Percentiles rank a stretch among this genome's conserved stretches.
Evolutionary conservation across 1,140 invertebrate species (phyloP).

Genomic region (Reticulitermes speratus): DNA sequence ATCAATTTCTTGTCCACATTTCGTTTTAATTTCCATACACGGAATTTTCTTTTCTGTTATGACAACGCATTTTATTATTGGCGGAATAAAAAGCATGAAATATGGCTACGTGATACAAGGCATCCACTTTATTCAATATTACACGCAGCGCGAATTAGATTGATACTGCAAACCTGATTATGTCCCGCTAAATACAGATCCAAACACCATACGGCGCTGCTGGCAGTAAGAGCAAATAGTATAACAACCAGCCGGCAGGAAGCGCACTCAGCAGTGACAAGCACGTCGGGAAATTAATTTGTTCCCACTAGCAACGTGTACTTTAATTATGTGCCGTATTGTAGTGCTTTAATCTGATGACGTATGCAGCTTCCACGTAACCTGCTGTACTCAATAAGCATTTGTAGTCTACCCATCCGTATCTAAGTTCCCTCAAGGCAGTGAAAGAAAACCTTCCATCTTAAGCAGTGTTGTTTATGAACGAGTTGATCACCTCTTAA

Average conservation of each 20-base stretch:
- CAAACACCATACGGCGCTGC: constrained; percentile 7
- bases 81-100: background rate
- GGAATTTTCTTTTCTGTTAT: background rate
- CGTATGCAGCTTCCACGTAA: background rate
- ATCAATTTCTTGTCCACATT: constrained; percentile 13
- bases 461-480: background rate
- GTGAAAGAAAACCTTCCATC: background rate
- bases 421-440: background rate
- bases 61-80: background rate
- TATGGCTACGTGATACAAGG: constrained; percentile 8
- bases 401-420: background rate
- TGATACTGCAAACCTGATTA: background rate
- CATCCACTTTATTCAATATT: constrained; percentile 2
- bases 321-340: constrained; percentile 5
- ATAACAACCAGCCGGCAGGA: background rate
- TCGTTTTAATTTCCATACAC: background rate
- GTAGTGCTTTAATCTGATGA: constrained; percentile 3
- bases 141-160: constrained; percentile 5
- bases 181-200: background rate
- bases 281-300: constrained; percentile 9
- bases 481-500: background rate
- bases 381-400: no score
- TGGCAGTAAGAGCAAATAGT: background rate
- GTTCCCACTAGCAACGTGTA: background rate
- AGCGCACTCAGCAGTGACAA: background rate